Evolutionary conservation across 2,797 vertebrate species (phyloP), one percentile per base, ranked within the genome.

Genomic region (Corythornis leucogaster): DNA sequence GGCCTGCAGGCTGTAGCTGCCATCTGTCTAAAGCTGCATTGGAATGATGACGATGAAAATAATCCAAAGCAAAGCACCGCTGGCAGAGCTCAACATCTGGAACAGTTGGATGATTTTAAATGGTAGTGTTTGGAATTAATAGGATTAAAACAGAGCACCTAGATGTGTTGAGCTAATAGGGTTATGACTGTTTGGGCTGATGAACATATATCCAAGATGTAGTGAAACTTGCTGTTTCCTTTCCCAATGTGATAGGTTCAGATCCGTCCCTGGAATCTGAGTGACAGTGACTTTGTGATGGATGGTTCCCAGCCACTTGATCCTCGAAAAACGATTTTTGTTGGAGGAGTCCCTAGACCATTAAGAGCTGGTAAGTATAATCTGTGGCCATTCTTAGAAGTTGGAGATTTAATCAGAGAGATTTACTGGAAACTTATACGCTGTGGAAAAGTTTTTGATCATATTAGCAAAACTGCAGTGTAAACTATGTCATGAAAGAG

Each of bases 311-410:
- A 99, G 96, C 99, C 99, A 0, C 98, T 99, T n/a, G 99, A 99
- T 97, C 99, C 99, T 67, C 98, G 99, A 93, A 99, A 99, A 98
- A 99, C 99, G 94, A 99, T 99, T 98, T 99, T 99, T 98, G 99
- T 99, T 94, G 99, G 99, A 79, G 99, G 99, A 19, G 99, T 99
- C 63, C 99, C 99, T 75, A 98, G 99, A 59, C 99, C 99, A 6
- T 96, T 99, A 89, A 98, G 99, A 98, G 99, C 99, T 93, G 99
- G 99, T 99, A 96, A 97, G 96, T 96, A 82, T n/a, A 91, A 85
- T 79, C 26, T 86, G 21, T 33, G 61, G 17, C 54, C 70, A 3
- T 57, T 43, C 76, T 87, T 62, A 71, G 40, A 85, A 85, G 18
- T 50, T 68, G 26, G 26, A 84, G 30, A 50, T 70, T 40, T 15